phyloP scores from a whole-genome alignment of 2,113 vertebrate species.

The Emydura subglobosa region DNA sequence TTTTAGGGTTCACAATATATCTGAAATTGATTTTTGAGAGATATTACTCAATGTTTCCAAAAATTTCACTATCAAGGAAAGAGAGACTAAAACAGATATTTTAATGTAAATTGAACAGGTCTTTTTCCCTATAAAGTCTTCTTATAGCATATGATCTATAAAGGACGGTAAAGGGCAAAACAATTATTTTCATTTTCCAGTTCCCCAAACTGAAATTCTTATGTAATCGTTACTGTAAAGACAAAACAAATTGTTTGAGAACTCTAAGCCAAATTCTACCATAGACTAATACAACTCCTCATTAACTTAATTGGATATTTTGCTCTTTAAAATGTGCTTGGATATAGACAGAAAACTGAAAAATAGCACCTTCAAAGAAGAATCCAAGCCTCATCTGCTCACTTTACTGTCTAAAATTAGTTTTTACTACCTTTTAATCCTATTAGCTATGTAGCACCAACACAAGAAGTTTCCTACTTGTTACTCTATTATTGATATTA shows the following conservation, averaged over 20 bases:
- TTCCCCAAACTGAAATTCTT: background rate
- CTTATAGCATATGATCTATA: background rate
- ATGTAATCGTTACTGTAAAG: background rate
- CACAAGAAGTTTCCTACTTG: background rate
- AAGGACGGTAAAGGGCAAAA: background rate
- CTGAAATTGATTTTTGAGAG: background rate
- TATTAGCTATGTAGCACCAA: accelerated
- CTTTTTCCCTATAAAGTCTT: background rate
- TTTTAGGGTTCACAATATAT: background rate
- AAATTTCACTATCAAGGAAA: background rate
- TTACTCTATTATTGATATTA: background rate
- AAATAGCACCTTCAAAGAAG: accelerated
- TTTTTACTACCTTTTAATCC: background rate
- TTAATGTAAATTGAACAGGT: background rate
- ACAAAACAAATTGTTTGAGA: background rate
- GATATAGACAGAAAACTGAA: background rate
- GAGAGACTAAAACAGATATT: background rate
- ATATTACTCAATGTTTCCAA: background rate
- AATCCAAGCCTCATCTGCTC: background rate
- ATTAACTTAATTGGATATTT: background rate
- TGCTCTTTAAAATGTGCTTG: background rate
- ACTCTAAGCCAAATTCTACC: background rate
- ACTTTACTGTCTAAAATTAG: background rate
- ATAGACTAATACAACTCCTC: background rate
- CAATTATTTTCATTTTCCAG: background rate